phyloP scores from a whole-genome alignment of 2,888 invertebrate species.

The Aleiodes leptofemur region DNA sequence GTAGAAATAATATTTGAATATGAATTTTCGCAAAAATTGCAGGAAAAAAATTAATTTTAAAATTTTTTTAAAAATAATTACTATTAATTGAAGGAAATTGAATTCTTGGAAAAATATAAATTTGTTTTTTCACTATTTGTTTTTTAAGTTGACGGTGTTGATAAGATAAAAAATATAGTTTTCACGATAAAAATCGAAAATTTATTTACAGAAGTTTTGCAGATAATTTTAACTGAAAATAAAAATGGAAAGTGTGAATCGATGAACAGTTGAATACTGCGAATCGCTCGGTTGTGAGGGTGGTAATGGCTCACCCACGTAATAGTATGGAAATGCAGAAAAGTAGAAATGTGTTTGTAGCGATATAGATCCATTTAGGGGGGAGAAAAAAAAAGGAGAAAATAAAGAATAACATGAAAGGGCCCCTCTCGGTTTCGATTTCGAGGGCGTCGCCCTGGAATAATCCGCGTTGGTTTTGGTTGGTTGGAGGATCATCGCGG shows the following conservation, averaged over 20 bases:
- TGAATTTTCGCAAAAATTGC: no score
- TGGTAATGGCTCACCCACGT: conserved; percentile 20
- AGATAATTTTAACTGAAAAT: not conserved
- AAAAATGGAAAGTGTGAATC: conserved; percentile 14
- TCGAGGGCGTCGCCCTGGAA: conserved; percentile 72
- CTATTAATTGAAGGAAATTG: no score
- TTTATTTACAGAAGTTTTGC: no score
- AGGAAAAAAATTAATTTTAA: no score
- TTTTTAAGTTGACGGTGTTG: no score
- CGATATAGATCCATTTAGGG: not conserved
- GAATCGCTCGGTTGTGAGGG: not conserved
- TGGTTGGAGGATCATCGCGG: conserved; percentile 69
- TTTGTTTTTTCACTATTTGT: no score
- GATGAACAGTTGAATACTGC: not conserved
- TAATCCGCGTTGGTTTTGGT: conserved; percentile 67
- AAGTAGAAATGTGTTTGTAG: conserved; percentile 23
- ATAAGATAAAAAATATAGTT: no score
- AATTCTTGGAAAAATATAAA: no score
- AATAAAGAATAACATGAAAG: conserved; percentile 35
- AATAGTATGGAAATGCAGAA: conserved; percentile 27
- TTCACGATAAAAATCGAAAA: no score
- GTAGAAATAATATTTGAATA: not conserved
- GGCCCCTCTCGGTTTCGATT: conserved; percentile 53
- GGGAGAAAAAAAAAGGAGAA: conserved; percentile 7
- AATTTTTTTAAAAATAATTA: no score